These are phyloP conservation scores for Tragelaphus scriptus DNA, from an alignment of 2,113 vertebrate genomes.

Conservation along the genomic window DNA sequence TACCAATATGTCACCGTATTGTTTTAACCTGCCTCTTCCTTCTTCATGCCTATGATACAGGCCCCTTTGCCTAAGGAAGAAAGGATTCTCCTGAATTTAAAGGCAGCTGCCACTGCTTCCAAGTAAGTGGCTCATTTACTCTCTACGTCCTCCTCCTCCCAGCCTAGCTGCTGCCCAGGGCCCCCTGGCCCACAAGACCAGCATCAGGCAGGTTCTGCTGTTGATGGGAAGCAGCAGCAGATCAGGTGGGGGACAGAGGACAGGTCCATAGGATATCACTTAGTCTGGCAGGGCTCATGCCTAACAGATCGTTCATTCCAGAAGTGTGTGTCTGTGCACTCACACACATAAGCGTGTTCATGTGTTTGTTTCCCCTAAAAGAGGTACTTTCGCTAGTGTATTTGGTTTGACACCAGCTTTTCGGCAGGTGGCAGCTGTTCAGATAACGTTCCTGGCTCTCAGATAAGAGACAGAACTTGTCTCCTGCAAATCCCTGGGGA, in stretches of 20 bases:
- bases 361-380: not conserved
- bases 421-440: not conserved
- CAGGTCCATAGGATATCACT: not conserved
- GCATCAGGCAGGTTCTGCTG: not conserved
- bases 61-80: not conserved
- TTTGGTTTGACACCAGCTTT: conserved; percentile 43
- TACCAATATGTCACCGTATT: not conserved
- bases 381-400: not conserved
- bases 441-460: not conserved
- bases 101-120: not conserved
- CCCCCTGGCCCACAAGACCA: not conserved
- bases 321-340: not conserved
- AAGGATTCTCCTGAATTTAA: not conserved
- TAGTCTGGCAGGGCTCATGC: not conserved
- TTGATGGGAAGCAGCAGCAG: not conserved
- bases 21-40: not conserved
- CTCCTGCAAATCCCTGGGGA: not conserved
- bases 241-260: not conserved
- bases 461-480: conserved; percentile 16
- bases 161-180: not conserved
- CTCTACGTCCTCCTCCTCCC: not conserved
- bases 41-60: not conserved
- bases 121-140: not conserved
- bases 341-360: fast-evolving
- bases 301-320: not conserved